Conservation (phyloP, 2,113 vertebrate species). For the Sciurus niger region DNA sequence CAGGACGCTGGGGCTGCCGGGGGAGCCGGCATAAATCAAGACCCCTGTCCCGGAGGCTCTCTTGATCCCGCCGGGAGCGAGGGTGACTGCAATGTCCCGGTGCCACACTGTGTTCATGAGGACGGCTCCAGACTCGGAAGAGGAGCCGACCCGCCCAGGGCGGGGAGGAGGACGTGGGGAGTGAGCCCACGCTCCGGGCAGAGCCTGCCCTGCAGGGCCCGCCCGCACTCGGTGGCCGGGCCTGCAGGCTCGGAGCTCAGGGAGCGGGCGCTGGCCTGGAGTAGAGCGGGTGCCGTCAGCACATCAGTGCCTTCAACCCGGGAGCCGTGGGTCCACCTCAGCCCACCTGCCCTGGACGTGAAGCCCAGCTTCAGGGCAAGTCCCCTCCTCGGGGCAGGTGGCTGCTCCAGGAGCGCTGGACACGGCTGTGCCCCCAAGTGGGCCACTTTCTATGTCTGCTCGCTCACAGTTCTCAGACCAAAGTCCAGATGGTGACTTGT, state of each 20-base stretch:
- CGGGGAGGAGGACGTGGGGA: no score
- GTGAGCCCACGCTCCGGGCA: no score
- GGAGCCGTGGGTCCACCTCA: not conserved
- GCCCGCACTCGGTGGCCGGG: not conserved
- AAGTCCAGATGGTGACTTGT: not conserved
- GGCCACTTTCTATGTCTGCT: not conserved
- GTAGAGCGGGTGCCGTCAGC: not conserved
- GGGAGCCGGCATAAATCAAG: constrained; percentile 50
- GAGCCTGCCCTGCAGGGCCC: no score
- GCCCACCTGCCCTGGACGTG: fast-evolving
- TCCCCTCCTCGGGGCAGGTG: fast-evolving
- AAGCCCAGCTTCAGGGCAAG: fast-evolving
- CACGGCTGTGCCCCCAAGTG: fast-evolving
- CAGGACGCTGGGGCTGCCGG: not conserved
- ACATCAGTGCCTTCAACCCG: fast-evolving
- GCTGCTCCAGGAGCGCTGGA: fast-evolving
- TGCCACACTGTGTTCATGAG: not conserved
- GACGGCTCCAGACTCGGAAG: not conserved
- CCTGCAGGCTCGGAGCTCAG: no score
- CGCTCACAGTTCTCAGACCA: no score
- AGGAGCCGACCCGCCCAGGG: not conserved
- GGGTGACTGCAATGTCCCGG: fast-evolving
- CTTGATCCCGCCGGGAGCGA: not conserved
- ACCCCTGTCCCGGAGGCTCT: not conserved
- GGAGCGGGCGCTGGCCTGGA: not conserved